Conservation (phyloP, 2,113 vertebrate genomes). For the Misgurnus mizolepis region DNA sequence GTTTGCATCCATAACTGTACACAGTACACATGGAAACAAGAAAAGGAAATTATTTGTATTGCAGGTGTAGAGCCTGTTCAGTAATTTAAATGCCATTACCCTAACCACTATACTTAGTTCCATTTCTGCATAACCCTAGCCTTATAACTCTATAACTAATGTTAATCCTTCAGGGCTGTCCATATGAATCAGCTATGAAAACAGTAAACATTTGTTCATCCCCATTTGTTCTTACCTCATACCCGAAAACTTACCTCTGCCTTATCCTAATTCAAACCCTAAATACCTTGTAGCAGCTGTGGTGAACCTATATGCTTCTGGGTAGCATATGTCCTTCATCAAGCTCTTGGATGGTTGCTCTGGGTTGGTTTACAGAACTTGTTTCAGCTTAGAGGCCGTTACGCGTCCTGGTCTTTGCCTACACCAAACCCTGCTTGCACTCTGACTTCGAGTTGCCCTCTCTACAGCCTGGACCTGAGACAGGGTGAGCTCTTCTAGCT, state of each 20-base stretch:
- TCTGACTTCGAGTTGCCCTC: conserved; percentile 40
- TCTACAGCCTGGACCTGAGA: conserved; percentile 39
- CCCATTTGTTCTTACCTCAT: neutral
- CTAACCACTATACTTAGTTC: conserved; percentile 17
- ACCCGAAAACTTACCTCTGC: conserved; percentile 27
- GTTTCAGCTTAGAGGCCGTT: conserved; percentile 37
- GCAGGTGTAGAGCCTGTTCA: conserved; percentile 1
- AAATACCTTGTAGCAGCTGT: conserved; percentile 20
- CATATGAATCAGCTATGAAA: too few species aligned
- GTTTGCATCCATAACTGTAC: conserved; percentile 34
- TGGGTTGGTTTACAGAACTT: conserved; percentile 31
- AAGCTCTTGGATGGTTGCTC: conserved; percentile 31
- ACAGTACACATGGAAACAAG: conserved; percentile 17
- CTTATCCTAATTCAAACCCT: conserved; percentile 37
- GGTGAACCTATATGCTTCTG: conserved; percentile 11
- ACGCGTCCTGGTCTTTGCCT: conserved; percentile 26
- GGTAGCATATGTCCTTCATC: conserved; percentile 42
- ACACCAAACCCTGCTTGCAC: conserved; percentile 35
- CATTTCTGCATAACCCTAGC: neutral
- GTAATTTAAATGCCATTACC: conserved; percentile 25
- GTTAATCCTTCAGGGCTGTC: neutral
- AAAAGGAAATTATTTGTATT: conserved; percentile 19
- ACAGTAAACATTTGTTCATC: too few species aligned
- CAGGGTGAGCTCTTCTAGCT: conserved; percentile 32
- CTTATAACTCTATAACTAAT: conserved; percentile 12